Evolutionary conservation across 1,140 invertebrate genomes (phyloP).

Genomic region (Atta cephalotes): DNA sequence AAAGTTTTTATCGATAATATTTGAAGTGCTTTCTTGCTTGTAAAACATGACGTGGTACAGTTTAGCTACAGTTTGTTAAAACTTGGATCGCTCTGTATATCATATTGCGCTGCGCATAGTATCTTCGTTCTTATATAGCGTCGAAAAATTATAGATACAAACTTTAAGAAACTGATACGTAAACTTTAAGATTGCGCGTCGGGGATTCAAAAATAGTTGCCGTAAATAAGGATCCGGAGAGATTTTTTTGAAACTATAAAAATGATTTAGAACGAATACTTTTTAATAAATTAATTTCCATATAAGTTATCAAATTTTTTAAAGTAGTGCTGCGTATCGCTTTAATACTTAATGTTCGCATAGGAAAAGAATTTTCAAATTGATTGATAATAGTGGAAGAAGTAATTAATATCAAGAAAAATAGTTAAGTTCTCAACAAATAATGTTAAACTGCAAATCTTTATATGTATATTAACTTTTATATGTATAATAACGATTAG

Average conservation of each 20-base stretch:
- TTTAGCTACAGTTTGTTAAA: conserved; percentile 32
- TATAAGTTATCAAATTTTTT: not conserved
- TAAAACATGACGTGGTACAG: not conserved
- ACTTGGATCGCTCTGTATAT: conserved; percentile 26
- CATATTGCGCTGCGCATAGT: not conserved
- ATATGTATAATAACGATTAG: not conserved
- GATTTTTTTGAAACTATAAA: not conserved
- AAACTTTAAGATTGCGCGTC: conserved; percentile 30
- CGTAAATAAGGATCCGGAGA: not conserved
- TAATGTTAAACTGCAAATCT: not conserved
- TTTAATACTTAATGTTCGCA: not conserved
- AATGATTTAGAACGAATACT: not conserved
- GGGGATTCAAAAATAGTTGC: conserved; percentile 19
- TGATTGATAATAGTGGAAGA: not conserved
- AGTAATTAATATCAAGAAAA: not conserved
- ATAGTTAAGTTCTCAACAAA: not conserved
- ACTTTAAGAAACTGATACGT: conserved; percentile 27
- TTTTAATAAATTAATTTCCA: not conserved
- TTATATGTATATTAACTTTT: not conserved
- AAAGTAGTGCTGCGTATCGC: not conserved
- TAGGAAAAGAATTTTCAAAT: not conserved
- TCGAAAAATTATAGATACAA: conserved; percentile 47
- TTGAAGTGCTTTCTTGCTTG: not conserved
- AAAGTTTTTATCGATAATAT: not conserved
- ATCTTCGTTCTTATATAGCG: conserved; percentile 14